Percentiles rank a stretch among this genome's conserved stretches.
phyloP scores from a whole-genome alignment of 1,140 invertebrate species.

The Sogatella furcifera region DNA sequence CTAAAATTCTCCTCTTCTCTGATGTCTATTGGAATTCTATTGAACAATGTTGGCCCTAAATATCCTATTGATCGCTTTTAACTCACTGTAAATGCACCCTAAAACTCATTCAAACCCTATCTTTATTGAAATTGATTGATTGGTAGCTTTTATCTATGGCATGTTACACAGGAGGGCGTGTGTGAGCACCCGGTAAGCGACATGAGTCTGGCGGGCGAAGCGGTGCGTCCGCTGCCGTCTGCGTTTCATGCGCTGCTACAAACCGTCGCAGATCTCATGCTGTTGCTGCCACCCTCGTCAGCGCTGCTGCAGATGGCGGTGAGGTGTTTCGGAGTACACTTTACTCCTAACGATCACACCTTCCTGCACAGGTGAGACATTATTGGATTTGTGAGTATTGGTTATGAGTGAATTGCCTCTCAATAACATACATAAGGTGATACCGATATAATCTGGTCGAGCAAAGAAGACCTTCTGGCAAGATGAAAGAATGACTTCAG shows the following conservation, averaged over 20 bases:
- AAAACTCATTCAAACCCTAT: no score
- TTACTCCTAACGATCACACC: constrained; percentile 77
- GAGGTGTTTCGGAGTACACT: constrained; percentile 84
- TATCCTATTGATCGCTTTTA: no score
- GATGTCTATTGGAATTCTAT: no score
- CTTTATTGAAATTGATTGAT: not conserved
- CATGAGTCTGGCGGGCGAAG: constrained; percentile 65
- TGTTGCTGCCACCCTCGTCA: constrained; percentile 76
- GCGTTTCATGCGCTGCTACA: constrained; percentile 83
- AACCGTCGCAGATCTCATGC: constrained; percentile 85
- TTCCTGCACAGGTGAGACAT: constrained; percentile 72
- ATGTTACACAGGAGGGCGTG: constrained; percentile 30
- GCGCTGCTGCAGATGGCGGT: constrained; percentile 85
- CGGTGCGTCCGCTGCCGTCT: constrained; percentile 64
- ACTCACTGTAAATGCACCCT: no score
- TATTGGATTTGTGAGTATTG: no score
- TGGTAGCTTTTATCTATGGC: constrained; percentile 34
- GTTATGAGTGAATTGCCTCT: no score
- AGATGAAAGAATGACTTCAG: no score
- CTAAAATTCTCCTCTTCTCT: no score
- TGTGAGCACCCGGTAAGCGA: constrained; percentile 76
- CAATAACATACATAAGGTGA: no score
- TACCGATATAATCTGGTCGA: no score
- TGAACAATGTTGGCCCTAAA: no score
- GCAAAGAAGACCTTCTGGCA: no score